Evolutionary conservation across 2,113 vertebrate species (phyloP), one percentile per base, ranked within the genome.

Genomic region (Trinectes maculatus): DNA sequence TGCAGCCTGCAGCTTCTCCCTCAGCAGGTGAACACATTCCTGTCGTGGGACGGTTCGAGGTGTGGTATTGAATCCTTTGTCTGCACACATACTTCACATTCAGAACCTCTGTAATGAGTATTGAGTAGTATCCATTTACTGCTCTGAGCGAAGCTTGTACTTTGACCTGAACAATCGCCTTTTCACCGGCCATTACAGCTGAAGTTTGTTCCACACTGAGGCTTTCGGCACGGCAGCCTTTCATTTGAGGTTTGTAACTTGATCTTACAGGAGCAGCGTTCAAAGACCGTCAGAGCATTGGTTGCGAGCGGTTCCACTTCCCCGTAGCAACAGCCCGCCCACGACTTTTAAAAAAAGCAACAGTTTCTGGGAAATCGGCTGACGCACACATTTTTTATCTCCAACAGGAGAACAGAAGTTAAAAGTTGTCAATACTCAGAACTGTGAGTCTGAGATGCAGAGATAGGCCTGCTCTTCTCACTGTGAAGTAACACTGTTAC

Each of bases 321-420:
- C 82, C 36, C 80, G 1, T 91, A 85, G 91, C 84, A 90, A 90
- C 91, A 90, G 71, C 58, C 77, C 77, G 53, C 85, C 85, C 78
- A 51, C 55, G 2, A n/a, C 0, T 26, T 83, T 88, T 70, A 85
- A 85, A 91, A 90, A 87, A 89, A 85, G 83, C 82, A 60, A 56
- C 84, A 39, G 69, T 85, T 92, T 90, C 88, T 85, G 71, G 80
- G 90, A 91, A 92, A 74, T 90, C 85, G 79, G 83, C 76, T 89
- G 89, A 89, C 77, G 21, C 82, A 80, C 24, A 21, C 71, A 70
- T 79, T n/a, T n/a, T n/a, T 87, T 86, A 88, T 90, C 80, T 77
- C 68, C 82, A 57, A 85, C 58, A 49, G 21, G 18, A 12, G n/a
- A 6, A 0, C 29, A 6, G 16, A 34, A 31, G n/a, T 73, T 59